Conservation (phyloP, 2,797 vertebrate genomes). For the Lepus townsendii region DNA sequence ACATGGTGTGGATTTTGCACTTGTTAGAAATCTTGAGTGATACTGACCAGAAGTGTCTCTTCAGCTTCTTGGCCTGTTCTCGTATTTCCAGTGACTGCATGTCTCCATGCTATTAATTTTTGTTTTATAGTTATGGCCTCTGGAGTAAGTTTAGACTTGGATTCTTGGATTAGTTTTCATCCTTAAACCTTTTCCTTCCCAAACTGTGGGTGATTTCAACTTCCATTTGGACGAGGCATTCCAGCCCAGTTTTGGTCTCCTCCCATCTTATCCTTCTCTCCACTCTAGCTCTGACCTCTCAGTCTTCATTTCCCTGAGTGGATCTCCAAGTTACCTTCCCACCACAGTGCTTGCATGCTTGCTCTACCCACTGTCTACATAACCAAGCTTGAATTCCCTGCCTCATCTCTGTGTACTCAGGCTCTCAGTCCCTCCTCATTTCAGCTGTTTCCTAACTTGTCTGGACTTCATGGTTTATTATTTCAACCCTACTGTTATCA, state of each 20-base stretch:
- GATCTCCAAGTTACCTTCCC: background rate
- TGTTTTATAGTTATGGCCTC: background rate
- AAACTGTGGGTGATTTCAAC: background rate
- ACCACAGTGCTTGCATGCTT: background rate
- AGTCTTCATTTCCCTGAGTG: accelerated
- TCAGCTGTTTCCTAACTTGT: conserved; percentile 47
- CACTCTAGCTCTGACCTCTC: background rate
- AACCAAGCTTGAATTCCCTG: background rate
- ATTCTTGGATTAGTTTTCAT: background rate
- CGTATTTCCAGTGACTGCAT: background rate
- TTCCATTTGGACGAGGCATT: background rate
- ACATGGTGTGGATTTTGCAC: background rate
- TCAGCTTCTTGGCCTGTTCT: background rate
- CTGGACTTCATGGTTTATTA: conserved; percentile 46
- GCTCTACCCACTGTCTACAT: background rate
- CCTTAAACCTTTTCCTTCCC: background rate
- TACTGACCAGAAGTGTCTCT: background rate
- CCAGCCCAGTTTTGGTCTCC: background rate
- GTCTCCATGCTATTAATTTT: background rate
- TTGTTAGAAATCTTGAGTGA: background rate
- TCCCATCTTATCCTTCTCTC: background rate
- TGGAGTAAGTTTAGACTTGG: background rate
- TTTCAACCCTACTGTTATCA: conserved; percentile 50
- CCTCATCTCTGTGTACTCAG: background rate
- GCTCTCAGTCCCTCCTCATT: background rate